phyloP scores from a whole-genome alignment of 2,888 invertebrate species.

The Notodromas monacha region DNA sequence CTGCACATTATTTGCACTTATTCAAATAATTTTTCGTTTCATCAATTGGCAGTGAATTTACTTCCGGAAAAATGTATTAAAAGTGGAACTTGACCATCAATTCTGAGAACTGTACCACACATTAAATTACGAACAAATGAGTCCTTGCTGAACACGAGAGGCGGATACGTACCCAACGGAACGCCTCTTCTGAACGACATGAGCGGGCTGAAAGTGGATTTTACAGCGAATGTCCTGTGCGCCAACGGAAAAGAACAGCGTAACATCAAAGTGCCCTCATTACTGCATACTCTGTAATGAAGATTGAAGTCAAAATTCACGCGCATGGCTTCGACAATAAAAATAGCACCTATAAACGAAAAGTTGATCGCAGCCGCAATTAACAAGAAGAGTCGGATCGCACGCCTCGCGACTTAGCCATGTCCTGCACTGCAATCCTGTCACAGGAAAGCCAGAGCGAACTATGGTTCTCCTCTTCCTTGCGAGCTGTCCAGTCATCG shows the following conservation, averaged over 20 bases:
- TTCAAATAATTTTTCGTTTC: too few species aligned
- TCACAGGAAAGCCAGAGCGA: constrained; percentile 28
- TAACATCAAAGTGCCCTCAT: constrained; percentile 29
- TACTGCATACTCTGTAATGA: constrained; percentile 23
- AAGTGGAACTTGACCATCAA: too few species aligned
- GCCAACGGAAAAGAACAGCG: constrained; percentile 29
- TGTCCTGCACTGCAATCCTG: constrained; percentile 38
- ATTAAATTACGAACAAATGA: too few species aligned
- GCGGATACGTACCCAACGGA: constrained; percentile 25
- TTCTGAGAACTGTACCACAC: too few species aligned
- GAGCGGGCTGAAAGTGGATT: constrained; percentile 49
- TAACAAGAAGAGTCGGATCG: constrained; percentile 38
- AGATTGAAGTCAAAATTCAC: too few species aligned
- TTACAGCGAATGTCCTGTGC: constrained; percentile 26
- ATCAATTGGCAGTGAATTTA: too few species aligned
- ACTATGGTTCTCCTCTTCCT: constrained; percentile 27
- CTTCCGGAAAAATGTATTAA: too few species aligned
- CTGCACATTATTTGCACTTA: too few species aligned
- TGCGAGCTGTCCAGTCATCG: constrained; percentile 28
- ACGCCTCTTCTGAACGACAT: constrained; percentile 50
- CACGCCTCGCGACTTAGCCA: constrained; percentile 43
- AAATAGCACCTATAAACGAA: constrained; percentile 28
- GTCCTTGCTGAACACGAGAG: too few species aligned
- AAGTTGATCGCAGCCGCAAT: constrained; percentile 37
- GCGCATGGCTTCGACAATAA: too few species aligned